phyloP scores from a whole-genome alignment of 2,113 vertebrate genomes.

The Zapus hudsonius region DNA sequence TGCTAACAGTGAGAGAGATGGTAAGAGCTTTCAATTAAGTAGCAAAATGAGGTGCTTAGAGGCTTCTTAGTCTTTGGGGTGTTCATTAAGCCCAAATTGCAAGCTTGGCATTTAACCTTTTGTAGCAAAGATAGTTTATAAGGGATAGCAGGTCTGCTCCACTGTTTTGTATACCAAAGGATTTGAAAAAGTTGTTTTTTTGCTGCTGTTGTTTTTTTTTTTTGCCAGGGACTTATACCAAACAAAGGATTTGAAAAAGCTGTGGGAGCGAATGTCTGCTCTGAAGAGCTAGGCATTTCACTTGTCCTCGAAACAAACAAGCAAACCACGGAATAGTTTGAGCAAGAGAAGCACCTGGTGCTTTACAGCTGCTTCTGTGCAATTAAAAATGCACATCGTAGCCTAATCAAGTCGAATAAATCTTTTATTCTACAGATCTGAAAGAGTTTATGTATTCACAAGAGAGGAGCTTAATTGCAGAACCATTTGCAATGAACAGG shows the following conservation, averaged over 20 bases:
- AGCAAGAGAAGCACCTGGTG: slow-evolving; percentile 66
- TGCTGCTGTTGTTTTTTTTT: no score
- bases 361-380: slow-evolving; percentile 68
- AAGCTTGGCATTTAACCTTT: slow-evolving; percentile 62
- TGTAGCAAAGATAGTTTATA: neutral
- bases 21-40: neutral
- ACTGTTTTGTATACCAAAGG: slow-evolving; percentile 7
- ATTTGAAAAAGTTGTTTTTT: slow-evolving; percentile 25
- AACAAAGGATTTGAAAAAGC: slow-evolving; percentile 7
- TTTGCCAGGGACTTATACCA: no score
- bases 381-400: slow-evolving; percentile 68
- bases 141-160: neutral
- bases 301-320: slow-evolving; percentile 38
- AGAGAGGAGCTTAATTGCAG: slow-evolving; percentile 19
- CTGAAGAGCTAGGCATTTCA: neutral
- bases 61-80: slow-evolving; percentile 42
- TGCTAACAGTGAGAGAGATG: neutral
- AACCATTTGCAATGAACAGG: slow-evolving; percentile 18
- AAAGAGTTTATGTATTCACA: slow-evolving; percentile 56
- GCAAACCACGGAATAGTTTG: slow-evolving; percentile 50
- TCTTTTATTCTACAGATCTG: slow-evolving; percentile 69
- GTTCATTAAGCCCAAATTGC: slow-evolving; percentile 52
- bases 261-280: neutral
- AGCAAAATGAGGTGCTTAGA: neutral
- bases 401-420: slow-evolving; percentile 58